Evolutionary conservation across 2,888 invertebrate genomes (phyloP), one percentile per base, ranked within the genome.

Genomic region (Agonopterix subpropinquella): DNA sequence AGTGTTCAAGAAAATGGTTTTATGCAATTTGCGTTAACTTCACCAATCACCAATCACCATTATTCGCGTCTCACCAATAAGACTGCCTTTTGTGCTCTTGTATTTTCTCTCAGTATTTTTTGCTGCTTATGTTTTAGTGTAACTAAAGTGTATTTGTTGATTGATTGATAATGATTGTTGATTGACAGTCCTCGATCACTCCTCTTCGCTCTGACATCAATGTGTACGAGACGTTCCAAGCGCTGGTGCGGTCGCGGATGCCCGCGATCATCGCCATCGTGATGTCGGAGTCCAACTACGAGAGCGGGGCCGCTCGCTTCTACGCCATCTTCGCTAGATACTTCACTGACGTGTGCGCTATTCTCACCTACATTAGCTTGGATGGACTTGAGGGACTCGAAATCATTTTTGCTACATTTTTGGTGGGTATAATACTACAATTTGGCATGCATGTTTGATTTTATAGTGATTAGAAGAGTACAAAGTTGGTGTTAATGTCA

Each of bases 331-430:
- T 77, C 54, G 48, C 67, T 1, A 59, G 73, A 0, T 58, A 81
- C 11, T 80, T 68, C 61, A 64, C 57, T 1, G 82, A 84, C 44
- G 47, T 80, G 36, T 80, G 80, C 55, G 58, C 73, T 0, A 59
- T 81, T 2, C 52, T 82, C 8, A 55, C 62, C 1, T 57, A 66
- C 49, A 68, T 71, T 51, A 74, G 77, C 53, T 49, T 51, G 1
- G 61, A 75, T 1, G 75, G 73, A 0, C 52, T 62, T 1, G 61
- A 64, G 0, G 79, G 74, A 0, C 51, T 82, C 28, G 28, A 28
- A 28, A 5, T 28, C 28, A 28, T 28, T 28, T 28, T 28, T 28
- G 28, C 28, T 5, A 28, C 28, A 1, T 79, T 62, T 47, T 44
- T 80, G 60, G 81, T 28, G 7, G 28, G 28, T 28, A 28, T 18